phyloP scores from a whole-genome alignment of 2,113 vertebrate genomes.

The Hydrochoerus hydrochaeris region DNA sequence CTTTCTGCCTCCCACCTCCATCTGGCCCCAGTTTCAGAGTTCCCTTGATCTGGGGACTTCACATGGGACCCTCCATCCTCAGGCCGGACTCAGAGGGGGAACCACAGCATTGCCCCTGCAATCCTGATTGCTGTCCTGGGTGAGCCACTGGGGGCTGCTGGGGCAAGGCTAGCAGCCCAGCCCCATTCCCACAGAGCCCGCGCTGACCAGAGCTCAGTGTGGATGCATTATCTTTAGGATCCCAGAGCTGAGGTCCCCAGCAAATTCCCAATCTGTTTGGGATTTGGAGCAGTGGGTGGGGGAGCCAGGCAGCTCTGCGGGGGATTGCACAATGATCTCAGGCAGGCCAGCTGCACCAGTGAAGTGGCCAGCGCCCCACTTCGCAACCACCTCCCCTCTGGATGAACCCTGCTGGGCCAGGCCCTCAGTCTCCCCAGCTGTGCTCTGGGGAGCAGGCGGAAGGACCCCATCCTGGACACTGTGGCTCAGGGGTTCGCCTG shows the following conservation, averaged over 20 bases:
- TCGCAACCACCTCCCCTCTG: no score
- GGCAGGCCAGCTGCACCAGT: not conserved
- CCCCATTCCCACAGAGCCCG: not conserved
- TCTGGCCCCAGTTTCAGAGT: not conserved
- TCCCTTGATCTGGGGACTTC: not conserved
- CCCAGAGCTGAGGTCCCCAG: not conserved
- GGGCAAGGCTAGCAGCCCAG: not conserved
- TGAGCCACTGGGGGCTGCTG: accelerated
- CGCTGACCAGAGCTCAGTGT: not conserved
- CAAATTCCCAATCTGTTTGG: not conserved
- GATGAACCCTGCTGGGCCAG: not conserved
- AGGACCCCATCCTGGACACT: not conserved
- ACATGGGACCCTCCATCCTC: not conserved
- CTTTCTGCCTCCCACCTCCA: not conserved
- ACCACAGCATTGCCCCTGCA: not conserved
- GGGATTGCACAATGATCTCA: not conserved
- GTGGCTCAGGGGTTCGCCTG: not conserved
- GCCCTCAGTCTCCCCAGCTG: not conserved
- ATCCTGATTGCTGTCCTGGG: not conserved
- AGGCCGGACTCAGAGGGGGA: not conserved
- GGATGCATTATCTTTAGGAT: not conserved
- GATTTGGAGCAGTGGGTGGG: no score
- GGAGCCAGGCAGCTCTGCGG: no score
- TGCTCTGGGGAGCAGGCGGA: not conserved
- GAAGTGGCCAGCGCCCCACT: not conserved